Conservation (phyloP, 2,888 invertebrate genomes). For the Thumatha senex region DNA sequence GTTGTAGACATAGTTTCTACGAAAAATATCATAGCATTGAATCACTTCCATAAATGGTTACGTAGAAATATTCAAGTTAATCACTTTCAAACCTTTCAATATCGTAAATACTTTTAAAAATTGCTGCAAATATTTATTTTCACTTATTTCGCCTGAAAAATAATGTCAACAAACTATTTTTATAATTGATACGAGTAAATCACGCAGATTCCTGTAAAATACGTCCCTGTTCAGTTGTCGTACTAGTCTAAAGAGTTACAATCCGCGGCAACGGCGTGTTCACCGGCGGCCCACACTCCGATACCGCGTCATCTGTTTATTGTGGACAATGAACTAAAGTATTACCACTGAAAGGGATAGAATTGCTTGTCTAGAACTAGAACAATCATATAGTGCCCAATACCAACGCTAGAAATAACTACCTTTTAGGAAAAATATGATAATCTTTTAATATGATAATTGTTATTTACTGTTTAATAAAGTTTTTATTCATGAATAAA, state of each 20-base stretch:
- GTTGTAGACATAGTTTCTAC: too few species aligned
- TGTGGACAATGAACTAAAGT: conserved; percentile 47
- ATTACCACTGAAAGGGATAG: conserved; percentile 25
- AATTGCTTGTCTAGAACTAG: neutral
- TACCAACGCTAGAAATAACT: too few species aligned
- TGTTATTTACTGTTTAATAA: too few species aligned
- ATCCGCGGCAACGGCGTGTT: conserved; percentile 68
- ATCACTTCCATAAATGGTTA: too few species aligned
- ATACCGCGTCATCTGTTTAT: conserved; percentile 78
- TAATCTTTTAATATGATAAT: too few species aligned
- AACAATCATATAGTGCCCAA: neutral
- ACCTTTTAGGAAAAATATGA: too few species aligned
- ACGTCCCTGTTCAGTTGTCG: conserved; percentile 51
- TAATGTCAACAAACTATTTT: too few species aligned
- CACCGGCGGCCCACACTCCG: conserved; percentile 74
- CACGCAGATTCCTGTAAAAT: conserved; percentile 32
- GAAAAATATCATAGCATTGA: too few species aligned
- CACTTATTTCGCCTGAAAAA: neutral
- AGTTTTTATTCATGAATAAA: too few species aligned
- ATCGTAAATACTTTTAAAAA: too few species aligned
- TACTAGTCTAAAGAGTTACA: conserved; percentile 65
- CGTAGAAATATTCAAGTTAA: too few species aligned
- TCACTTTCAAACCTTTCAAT: too few species aligned
- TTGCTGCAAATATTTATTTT: neutral
- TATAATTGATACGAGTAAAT: neutral